Evolutionary conservation across 2,797 vertebrate species (phyloP).

Genomic region (Fringilla coelebs): DNA sequence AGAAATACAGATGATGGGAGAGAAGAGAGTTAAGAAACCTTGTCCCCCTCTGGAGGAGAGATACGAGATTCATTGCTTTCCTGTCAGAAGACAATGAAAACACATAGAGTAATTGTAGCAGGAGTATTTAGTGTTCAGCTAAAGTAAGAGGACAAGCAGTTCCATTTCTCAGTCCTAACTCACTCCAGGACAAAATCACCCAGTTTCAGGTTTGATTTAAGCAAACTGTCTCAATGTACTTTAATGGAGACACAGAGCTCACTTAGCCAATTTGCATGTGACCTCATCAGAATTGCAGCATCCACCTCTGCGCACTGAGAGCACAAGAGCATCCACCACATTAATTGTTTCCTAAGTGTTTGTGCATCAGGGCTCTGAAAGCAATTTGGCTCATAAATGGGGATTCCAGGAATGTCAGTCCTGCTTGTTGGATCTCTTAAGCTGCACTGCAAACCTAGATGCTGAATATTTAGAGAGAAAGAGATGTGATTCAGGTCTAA

Average conservation of each 20-base stretch:
- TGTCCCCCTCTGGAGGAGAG: neutral
- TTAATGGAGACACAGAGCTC: neutral
- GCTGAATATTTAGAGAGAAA: neutral
- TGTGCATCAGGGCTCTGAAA: neutral
- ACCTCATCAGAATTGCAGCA: rapidly evolving
- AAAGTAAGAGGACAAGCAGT: neutral
- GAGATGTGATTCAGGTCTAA: neutral
- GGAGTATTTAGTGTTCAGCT: neutral
- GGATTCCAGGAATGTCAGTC: neutral
- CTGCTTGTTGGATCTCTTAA: neutral
- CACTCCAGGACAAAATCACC: neutral
- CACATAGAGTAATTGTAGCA: neutral
- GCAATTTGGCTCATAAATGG: neutral
- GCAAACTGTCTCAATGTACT: neutral
- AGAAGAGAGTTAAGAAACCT: neutral
- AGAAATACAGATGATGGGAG: neutral
- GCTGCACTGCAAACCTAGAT: neutral
- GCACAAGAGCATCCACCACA: neutral
- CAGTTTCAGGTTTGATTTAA: neutral
- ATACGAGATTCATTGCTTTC: neutral
- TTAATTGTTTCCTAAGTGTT: neutral
- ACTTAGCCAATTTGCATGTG: neutral
- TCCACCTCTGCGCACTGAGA: neutral
- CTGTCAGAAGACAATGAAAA: neutral
- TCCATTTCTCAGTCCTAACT: neutral